Evolutionary conservation across 2,888 invertebrate species (phyloP).

Genomic region (Ennomos erosarius): DNA sequence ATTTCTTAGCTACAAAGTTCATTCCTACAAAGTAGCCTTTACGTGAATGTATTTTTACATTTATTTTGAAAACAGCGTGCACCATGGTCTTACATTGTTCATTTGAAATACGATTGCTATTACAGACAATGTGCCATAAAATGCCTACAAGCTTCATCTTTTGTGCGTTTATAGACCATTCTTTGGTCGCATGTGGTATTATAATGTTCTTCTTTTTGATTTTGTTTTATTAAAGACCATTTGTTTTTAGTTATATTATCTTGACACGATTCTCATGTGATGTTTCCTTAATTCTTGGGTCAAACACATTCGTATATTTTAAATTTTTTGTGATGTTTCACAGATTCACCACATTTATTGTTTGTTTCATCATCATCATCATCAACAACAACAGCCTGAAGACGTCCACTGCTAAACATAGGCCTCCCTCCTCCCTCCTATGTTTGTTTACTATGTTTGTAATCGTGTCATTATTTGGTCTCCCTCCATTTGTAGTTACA

Average conservation of each 20-base stretch:
- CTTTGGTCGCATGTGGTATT: slow-evolving; percentile 42
- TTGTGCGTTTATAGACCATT: slow-evolving; percentile 32
- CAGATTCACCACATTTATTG: no score
- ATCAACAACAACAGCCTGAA: no score
- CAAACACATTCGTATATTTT: no score
- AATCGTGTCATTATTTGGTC: no score
- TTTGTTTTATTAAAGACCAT: slow-evolving; percentile 17
- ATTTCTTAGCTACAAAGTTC: background rate
- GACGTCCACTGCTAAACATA: no score
- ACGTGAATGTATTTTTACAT: background rate
- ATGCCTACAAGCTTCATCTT: slow-evolving; percentile 27
- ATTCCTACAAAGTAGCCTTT: slow-evolving; percentile 2
- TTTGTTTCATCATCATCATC: no score
- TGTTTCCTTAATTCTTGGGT: no score
- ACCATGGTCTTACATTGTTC: slow-evolving; percentile 25
- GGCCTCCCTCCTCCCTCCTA: no score
- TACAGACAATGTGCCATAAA: slow-evolving; percentile 23
- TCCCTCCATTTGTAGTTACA: no score
- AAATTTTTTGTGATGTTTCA: no score
- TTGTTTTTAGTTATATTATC: slow-evolving; percentile 8
- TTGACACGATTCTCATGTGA: slow-evolving; percentile 27
- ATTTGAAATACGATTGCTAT: slow-evolving; percentile 32
- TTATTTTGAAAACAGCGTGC: slow-evolving; percentile 1
- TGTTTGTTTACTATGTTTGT: no score
- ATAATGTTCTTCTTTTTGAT: slow-evolving; percentile 7